Evolutionary conservation across 1,140 invertebrate genomes (phyloP).

Genomic region (Brachionus calyciflorus): DNA sequence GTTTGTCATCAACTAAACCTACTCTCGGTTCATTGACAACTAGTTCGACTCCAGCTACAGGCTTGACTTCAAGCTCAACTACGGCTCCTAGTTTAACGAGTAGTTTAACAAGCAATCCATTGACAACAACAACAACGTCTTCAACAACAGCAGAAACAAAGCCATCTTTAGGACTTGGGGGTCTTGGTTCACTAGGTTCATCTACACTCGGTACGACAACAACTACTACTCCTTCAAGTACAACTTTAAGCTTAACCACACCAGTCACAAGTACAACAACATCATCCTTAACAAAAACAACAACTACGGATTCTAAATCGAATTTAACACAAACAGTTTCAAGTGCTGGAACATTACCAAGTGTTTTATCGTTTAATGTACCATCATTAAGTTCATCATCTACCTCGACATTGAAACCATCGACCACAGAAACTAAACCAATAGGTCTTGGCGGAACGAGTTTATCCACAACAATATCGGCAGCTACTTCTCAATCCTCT

Average conservation of each 20-base stretch:
- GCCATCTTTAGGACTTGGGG: no score
- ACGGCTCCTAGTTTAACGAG: no score
- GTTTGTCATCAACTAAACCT: no score
- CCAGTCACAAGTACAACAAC: neutral
- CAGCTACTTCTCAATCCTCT: neutral
- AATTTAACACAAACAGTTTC: neutral
- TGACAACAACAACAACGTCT: no score
- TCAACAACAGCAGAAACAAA: no score
- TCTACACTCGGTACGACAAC: no score
- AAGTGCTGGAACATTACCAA: conserved; percentile 22
- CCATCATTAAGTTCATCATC: conserved; percentile 17
- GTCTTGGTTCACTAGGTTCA: no score
- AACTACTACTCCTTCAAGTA: neutral
- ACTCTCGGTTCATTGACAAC: no score
- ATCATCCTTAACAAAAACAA: no score
- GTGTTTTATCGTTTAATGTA: conserved; percentile 35
- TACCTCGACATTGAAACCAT: neutral
- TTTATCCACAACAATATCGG: neutral
- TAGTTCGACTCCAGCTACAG: no score
- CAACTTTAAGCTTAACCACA: neutral
- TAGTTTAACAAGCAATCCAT: no score
- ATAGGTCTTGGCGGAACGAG: neutral
- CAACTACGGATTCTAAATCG: neutral
- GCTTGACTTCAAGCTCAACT: no score
- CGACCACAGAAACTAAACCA: neutral